These are phyloP conservation scores for Drosophila cyrtoloma DNA, from an alignment of 2,888 invertebrate species.

Conservation along the genomic window DNA sequence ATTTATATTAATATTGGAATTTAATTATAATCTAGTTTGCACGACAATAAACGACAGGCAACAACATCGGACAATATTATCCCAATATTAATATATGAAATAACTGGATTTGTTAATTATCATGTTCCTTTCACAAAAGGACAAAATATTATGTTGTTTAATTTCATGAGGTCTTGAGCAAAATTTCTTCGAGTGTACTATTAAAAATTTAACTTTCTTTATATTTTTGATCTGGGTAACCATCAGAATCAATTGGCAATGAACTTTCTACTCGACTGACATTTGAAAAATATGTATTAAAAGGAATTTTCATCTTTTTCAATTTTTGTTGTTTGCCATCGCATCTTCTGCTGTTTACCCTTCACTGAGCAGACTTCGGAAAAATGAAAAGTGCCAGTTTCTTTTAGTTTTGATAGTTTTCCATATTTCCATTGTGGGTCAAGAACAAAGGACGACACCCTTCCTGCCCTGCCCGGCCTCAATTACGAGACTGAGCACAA, in stretches of 20 bases:
- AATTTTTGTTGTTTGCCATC: conserved; percentile 20
- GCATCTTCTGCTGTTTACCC: conserved; percentile 44
- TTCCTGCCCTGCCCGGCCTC: conserved; percentile 48
- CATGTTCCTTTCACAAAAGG: neutral
- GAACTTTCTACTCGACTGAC: conserved; percentile 61
- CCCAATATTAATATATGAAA: neutral
- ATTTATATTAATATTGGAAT: neutral
- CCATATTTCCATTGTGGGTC: conserved; percentile 63
- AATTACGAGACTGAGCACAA: conserved; percentile 79
- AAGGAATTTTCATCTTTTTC: conserved; percentile 29
- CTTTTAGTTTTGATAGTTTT: conserved; percentile 68
- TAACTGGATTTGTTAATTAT: neutral
- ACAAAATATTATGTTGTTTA: conserved; percentile 20
- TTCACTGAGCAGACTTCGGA: conserved; percentile 38
- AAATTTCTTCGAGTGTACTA: conserved; percentile 31
- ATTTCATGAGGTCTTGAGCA: conserved; percentile 10
- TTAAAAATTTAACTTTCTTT: conserved; percentile 26
- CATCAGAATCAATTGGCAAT: conserved; percentile 68
- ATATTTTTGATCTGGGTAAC: conserved; percentile 22
- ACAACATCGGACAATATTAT: neutral
- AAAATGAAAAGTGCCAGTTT: conserved; percentile 31
- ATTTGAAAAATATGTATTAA: conserved; percentile 43
- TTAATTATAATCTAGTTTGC: neutral
- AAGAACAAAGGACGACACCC: conserved; percentile 48
- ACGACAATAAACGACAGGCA: neutral